Percentiles rank a stretch among this genome's conserved stretches.
Evolutionary conservation across 2,113 vertebrate species (phyloP).

Genomic region (human (Homo sapiens)): GRCh38 chr5:66505501-66506000

Average conservation of each 20-base stretch:
- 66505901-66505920: too few relatives aligned
- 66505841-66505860: neutral
- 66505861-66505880: neutral
- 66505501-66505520: neutral
- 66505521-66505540: neutral
- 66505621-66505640: neutral
- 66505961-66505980: too few relatives aligned
- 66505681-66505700: neutral
- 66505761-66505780: neutral
- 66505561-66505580: neutral
- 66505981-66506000: too few relatives aligned
- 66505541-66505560: neutral
- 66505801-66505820: neutral
- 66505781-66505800: neutral
- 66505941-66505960: too few relatives aligned
- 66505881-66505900: neutral
- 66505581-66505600: neutral
- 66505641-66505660: neutral
- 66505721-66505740: neutral
- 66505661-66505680: neutral
- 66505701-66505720: neutral
- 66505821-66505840: conserved; percentile 14
- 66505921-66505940: too few relatives aligned
- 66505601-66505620: neutral
- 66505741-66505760: neutral